Evolutionary conservation across 2,113 vertebrate genomes (phyloP), one percentile per base, ranked within the genome.

Genomic region (Sciurus niger): DNA sequence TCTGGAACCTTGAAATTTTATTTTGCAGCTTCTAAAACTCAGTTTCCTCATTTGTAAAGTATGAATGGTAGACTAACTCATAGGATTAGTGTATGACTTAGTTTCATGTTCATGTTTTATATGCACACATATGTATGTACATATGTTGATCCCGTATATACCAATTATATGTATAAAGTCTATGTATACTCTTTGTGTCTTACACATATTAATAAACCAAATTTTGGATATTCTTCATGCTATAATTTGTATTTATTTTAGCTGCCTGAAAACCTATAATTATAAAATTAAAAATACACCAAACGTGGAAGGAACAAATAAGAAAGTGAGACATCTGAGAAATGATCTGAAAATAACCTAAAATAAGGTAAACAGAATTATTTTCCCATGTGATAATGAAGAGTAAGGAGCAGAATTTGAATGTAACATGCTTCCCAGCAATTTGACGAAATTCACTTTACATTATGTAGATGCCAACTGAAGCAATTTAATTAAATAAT

Each of bases 381-480:
- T 25, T 78, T 73, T 84, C 83, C 51, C 48, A 34, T 53, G 28
- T 84, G 51, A 8, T 63, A 88, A 72, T 93, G 20, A 94, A 70
- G 68, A 92, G 37, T 32, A 65, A 67, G 76, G 51, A 18, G 4
- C 34, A 77, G 24, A 7, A 53, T 63, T 84, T 94, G n/a, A 96
- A 85, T n/a, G 48, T 63, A 93, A n/a, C 18, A 34, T 4, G 20
- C 6, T 72, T 93, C 40, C 40, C 37, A 89, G 37, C 9, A 72
- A 91, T 95, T 94, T 87, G 74, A 93, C 24, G 8, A 34, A 93
- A 97, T 89, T 94, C 92, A 95, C 46, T 80, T 94, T 90, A 78
- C 34, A 84, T 95, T 77, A 86, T 77, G 70, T 58, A 93, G 86
- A 93, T 93, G 20, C 34, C 89, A 93, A 37, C 43, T 79, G 70